Conservation (phyloP, 2,797 vertebrate genomes). For the Spheniscus humboldti region DNA sequence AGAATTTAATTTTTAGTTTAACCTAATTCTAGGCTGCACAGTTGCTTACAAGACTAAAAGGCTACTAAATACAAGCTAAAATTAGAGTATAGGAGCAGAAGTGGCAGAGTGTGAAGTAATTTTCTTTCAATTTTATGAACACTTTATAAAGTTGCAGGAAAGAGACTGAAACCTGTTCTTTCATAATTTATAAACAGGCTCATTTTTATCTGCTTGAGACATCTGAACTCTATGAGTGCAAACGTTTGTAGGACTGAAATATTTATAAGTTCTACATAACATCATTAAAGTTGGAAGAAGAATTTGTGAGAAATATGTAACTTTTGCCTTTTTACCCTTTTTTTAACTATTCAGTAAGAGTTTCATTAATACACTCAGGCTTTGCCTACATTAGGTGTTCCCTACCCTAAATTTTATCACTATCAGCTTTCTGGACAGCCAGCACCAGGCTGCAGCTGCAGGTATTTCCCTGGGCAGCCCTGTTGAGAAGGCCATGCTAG, state of each 20-base stretch:
- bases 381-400: no score
- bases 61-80: background rate
- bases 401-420: no score
- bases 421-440: background rate
- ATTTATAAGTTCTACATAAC: background rate
- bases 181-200: background rate
- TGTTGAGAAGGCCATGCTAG: background rate
- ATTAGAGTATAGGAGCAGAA: background rate
- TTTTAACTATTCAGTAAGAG: rapidly evolving
- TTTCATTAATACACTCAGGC: rapidly evolving
- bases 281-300: background rate
- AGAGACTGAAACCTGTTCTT: background rate
- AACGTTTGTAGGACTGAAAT: background rate
- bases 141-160: rapidly evolving
- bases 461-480: background rate
- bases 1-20: background rate
- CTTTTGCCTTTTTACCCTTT: background rate
- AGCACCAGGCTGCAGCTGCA: background rate
- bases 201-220: background rate
- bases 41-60: background rate
- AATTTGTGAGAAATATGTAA: background rate
- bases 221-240: background rate
- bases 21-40: background rate
- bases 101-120: background rate
- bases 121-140: background rate